Evolutionary conservation across 1,140 invertebrate genomes (phyloP).

Genomic region (Aphelenchoides fujianensis): DNA sequence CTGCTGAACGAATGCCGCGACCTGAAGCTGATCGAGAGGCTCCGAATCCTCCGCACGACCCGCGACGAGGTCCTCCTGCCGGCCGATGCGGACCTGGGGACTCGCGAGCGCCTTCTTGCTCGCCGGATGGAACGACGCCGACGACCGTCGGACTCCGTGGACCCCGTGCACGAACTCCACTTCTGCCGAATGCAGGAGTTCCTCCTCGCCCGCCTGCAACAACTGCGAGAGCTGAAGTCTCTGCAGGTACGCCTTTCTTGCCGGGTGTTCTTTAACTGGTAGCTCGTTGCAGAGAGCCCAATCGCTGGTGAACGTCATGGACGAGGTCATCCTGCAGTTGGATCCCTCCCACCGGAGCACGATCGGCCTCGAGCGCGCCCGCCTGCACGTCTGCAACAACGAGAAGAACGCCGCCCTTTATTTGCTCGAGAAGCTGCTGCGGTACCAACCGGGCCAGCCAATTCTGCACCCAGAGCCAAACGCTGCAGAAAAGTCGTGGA

Average conservation of each 20-base stretch:
- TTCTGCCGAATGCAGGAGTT: not conserved
- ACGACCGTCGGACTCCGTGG: no score
- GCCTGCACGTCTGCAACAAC: not conserved
- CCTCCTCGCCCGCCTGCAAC: not conserved
- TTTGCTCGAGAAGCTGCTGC: not conserved
- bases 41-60: not conserved
- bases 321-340: not conserved
- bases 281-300: not conserved
- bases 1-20: conserved; percentile 11
- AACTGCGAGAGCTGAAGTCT: not conserved
- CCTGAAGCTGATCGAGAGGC: conserved; percentile 4
- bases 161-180: not conserved
- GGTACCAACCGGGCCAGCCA: not conserved
- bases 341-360: not conserved
- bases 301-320: not conserved
- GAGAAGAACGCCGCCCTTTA: not conserved
- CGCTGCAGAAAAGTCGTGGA: not conserved
- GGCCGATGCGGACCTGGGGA: not conserved
- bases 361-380: not conserved
- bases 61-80: not conserved
- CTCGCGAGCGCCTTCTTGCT: not conserved
- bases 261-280: not conserved
- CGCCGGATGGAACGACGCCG: not conserved
- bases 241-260: not conserved
- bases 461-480: not conserved